Percentiles rank a stretch among this genome's conserved stretches.
These are phyloP conservation scores for Melozone crissalis DNA, from an alignment of 2,113 vertebrate genomes.

Conservation along the genomic window DNA sequence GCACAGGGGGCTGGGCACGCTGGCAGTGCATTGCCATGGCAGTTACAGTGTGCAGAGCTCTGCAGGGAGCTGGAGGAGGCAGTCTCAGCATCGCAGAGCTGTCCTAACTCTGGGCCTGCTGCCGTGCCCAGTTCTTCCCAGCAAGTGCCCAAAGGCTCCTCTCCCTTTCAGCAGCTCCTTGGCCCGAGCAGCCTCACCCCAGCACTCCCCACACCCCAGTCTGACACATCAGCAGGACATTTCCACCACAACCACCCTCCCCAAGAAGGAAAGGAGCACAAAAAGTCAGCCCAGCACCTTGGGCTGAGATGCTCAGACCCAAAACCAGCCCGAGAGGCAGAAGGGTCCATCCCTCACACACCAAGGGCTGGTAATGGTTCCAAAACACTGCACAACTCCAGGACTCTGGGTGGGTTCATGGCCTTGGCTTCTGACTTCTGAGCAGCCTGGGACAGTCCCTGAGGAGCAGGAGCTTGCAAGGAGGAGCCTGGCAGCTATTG, in stretches of 20 bases:
- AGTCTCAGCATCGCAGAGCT: background rate
- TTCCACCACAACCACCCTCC: background rate
- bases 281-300: background rate
- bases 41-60: slow-evolving; percentile 36
- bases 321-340: background rate
- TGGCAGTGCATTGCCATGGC: slow-evolving; percentile 73
- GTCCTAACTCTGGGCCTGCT: background rate
- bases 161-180: background rate
- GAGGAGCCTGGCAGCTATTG: background rate
- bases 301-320: background rate
- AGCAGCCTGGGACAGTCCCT: background rate
- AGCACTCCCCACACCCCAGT: rapidly evolving
- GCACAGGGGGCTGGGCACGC: background rate
- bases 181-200: background rate
- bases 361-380: background rate
- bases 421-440: background rate
- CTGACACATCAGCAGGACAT: background rate
- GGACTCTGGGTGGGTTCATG: rapidly evolving
- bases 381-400: background rate
- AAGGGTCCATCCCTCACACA: background rate
- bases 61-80: background rate
- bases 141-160: background rate
- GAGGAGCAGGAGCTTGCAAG: background rate
- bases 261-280: background rate
- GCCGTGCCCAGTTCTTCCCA: background rate